Base-by-base conservation (phyloP, 2,797 vertebrate genomes). In the Sphenodon punctatus region DNA sequence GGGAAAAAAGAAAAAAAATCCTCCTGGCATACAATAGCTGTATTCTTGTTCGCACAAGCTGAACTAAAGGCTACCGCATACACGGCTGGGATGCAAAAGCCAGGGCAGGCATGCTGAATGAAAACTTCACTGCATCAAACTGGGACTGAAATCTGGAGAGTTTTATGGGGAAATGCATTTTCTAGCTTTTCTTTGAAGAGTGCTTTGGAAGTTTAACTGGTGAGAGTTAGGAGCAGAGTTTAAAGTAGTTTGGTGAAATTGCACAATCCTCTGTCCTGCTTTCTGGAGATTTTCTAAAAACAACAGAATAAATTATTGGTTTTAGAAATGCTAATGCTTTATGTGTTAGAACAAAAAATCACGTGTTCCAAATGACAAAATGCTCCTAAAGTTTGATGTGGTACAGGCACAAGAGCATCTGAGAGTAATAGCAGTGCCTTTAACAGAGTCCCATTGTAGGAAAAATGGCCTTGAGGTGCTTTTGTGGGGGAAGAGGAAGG, bases 391-490 rank as follows among this genome's bases (percentile, higher is more conserved):
- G 86, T 71, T 59, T 82, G 74, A 49, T 20, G 3, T 59, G 49
- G 23, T 65, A 22, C 27, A 70, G 59, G 42, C 67, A 85, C 22
- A 69, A 32, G 68, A 8, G 3, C 32, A 30, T 74, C 70, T 73
- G n/a, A 56, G 64, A 67, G 58, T 71, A 67, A 80, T 65, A 75
- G 45, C 58, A 73, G 64, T 69, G 70, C 80, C 78, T 85, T 81
- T 63, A 86, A 75, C 58, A 91, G 86, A 67, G 72, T 78, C 78
- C 68, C 49, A 55, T 77, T 91, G 87, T 89, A 64, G 69, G 65
- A 91, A 75, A 55, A 73, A 45, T 71, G 78, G 88, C 77, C 74
- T 84, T 1, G 0, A 85, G 87, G 87, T 60, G 10, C 55, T 89
- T 78, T 89, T n/a, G n/a, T n/a, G n/a, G n/a, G n/a, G n/a, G n/a